These are phyloP conservation scores for Diorhabda elongata DNA, from an alignment of 1,140 invertebrate species.

Conservation along the genomic window DNA sequence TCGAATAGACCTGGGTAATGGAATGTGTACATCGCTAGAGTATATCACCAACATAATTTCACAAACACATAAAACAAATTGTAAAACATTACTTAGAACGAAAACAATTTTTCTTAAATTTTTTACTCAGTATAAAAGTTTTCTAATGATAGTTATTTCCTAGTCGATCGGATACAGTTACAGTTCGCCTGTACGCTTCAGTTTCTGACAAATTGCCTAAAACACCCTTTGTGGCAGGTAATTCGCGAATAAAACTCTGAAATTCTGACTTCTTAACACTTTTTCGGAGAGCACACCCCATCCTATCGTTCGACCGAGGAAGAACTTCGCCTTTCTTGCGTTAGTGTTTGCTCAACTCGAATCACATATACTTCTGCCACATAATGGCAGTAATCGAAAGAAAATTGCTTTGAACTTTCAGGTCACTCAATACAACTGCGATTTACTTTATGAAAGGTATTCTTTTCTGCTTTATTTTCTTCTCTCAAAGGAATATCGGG, in stretches of 20 bases:
- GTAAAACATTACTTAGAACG: too few species aligned
- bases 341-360: conserved; percentile 37
- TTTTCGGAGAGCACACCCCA: conserved; percentile 15
- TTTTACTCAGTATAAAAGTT: too few species aligned
- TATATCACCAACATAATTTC: too few species aligned
- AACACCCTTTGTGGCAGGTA: conserved; percentile 39
- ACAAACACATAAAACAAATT: too few species aligned
- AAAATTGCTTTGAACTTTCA: conserved; percentile 39
- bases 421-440: conserved; percentile 35
- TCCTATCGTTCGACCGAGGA: conserved; percentile 14
- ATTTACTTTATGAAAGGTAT: conserved; percentile 20
- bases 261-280: conserved; percentile 43
- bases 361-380: conserved; percentile 37
- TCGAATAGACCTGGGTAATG: too few species aligned
- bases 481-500: background rate
- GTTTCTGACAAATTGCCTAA: conserved; percentile 40
- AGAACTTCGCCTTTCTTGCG: conserved; percentile 31
- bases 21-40: too few species aligned
- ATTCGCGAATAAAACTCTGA: conserved; percentile 39
- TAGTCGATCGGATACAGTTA: conserved; percentile 35
- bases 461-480: background rate
- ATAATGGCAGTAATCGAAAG: conserved; percentile 41
- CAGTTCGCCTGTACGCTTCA: conserved; percentile 8
- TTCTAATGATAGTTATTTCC: conserved; percentile 32
- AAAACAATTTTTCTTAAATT: too few species aligned